Base-by-base conservation (phyloP, 2,113 vertebrate genomes). In the Poicephalus gulielmi region DNA sequence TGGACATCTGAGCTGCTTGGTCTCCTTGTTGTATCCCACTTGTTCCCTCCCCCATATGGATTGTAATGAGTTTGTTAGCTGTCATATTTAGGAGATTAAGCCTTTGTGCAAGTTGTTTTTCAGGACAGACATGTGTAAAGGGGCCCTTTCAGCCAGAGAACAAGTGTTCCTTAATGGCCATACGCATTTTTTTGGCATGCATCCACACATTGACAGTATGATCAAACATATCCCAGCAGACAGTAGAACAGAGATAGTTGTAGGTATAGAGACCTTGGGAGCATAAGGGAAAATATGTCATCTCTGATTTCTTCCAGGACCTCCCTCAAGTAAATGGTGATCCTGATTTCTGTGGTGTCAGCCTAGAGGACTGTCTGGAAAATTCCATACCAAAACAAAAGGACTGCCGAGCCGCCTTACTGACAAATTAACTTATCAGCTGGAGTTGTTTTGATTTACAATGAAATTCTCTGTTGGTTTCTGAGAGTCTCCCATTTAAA, bases 391-490 rank as follows among this genome's bases (percentile, higher is more conserved):
- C 50, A 92, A 92, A 92, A 70, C 63, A 93, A 86, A 71, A 91
- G 49, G 49, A 31, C 27, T 77, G 62, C 52, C 1, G 3, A 93
- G 49, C 46, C 0, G 17, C 78, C 47, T 81, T 64, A 82, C 57
- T 83, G 79, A 92, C 74, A 96, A 93, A 96, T 97, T 92, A 96
- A 94, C 62, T 94, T 96, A 96, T 95, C 92, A 94, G 63, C 41
- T 94, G 90, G 59, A 93, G 89, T 74, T 93, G 74, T 63, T 94
- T 76, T 96, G 55, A 90, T 97, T 95, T 93, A 92, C 70, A 83
- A 44, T 88, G 31, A 84, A 94, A 93, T 87, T 88, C 82, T 77
- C 73, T 91, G 66, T 90, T 88, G 55, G 78, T 43, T 91, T 64
- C 35, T 68, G 60, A 96, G 80, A 76, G 55, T 88, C 55, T 93